Evolutionary conservation across 2,888 invertebrate species (phyloP), one percentile per base, ranked within the genome.

Genomic region (Lissonota sp.): DNA sequence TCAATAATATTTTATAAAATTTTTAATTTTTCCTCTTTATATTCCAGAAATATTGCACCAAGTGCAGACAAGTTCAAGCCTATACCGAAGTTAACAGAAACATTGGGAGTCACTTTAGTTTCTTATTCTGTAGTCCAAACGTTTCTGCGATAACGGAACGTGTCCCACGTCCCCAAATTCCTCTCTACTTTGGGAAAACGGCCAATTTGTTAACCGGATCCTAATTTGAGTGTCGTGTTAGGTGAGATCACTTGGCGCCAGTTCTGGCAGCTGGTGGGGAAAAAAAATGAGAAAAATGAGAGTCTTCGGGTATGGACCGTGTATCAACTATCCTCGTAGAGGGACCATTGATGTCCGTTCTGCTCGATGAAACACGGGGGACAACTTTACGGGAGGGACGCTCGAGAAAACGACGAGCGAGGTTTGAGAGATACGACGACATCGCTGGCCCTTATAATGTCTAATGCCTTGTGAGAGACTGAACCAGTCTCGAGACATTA

Each of bases 131-230:
- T 26, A 3, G 3, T 26, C 26, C 26, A 26, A 26, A 26, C 26
- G 26, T 26, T 26, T 26, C 26, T 26, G 26, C 26, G 26, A 26
- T 57, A 53, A 64, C 37, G 26, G 57, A 57, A 7, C 5, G 37
- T 37, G 57, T 72, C 46, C 26, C 8, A 12, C n/a, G 69, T n/a
- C 26, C 60, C 46, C 26, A 63, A 53, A 57, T 12, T 6, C 53
- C 14, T 64, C 44, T 55, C 44, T 14, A 40, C 12, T 51, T 49
- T 14, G 49, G 53, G 57, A 26, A 75, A 80, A 76, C 75, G 82
- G 80, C 77, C 87, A 84, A 86, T 87, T 87, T 87, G 87, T 84
- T 85, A 84, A 87, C 85, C 76, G 82, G 85, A 73, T 75, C 1
- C 80, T 82, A 84, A 84, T 86, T 83, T 81, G 81, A 84, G 73